Conservation (phyloP, 2,797 vertebrate genomes). For the Macrochelys suwanniensis region DNA sequence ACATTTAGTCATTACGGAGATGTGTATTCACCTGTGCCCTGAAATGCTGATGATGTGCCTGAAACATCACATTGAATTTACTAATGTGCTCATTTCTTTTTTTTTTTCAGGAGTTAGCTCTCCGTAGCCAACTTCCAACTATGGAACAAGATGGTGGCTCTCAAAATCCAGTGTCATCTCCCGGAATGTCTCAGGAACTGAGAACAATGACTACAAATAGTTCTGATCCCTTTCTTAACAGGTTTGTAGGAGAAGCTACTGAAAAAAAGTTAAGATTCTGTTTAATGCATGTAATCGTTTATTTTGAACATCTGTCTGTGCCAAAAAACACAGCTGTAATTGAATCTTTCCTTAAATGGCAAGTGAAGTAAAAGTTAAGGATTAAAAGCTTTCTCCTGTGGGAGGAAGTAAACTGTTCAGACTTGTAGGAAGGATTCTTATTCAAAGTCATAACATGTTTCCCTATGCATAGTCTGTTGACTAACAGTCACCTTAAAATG, state of each 20-base stretch:
- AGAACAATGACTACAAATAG: constrained; percentile 99
- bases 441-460: constrained; percentile 72
- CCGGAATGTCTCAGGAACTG: constrained; percentile 94
- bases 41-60: background rate
- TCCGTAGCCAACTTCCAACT: constrained; percentile 95
- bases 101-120: constrained; percentile 90
- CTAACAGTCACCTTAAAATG: constrained; percentile 74
- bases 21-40: background rate
- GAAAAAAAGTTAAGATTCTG: constrained; percentile 60
- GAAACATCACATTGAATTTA: constrained; percentile 10
- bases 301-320: constrained; percentile 75
- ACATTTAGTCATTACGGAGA: background rate
- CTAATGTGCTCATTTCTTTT: constrained; percentile 48
- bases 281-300: constrained; percentile 70
- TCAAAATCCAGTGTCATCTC: constrained; percentile 94
- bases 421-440: constrained; percentile 70
- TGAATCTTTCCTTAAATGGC: constrained; percentile 75
- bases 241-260: constrained; percentile 84
- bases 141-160: constrained; percentile 95
- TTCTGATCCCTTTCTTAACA: constrained; percentile 99
- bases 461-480: constrained; percentile 72
- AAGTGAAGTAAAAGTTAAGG: constrained; percentile 69
- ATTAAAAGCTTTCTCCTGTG: constrained; percentile 75
- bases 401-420: constrained; percentile 79
- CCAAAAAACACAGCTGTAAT: constrained; percentile 77